Conservation (phyloP, 2,113 vertebrate genomes). For the Xiphophorus hellerii region DNA sequence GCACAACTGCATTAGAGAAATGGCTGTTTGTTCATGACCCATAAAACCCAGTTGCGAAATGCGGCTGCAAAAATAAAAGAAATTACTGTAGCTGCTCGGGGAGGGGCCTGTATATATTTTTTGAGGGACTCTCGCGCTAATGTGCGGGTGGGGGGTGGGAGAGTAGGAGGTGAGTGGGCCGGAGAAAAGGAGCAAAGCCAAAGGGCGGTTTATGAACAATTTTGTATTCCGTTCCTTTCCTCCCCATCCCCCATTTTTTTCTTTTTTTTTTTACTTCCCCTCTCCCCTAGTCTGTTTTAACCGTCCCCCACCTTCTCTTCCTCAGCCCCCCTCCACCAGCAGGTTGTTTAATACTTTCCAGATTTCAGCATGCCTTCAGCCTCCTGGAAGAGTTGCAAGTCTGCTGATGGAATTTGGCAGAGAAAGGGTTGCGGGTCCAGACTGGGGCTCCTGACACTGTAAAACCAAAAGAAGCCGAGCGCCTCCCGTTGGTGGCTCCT, state of each 20-base stretch:
- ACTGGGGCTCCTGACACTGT: constrained; percentile 40
- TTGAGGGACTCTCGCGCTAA: constrained; percentile 12
- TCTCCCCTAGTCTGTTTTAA: constrained; percentile 11
- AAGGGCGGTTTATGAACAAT: constrained; percentile 72
- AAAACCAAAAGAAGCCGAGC: constrained; percentile 54
- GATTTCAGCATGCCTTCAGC: constrained; percentile 76
- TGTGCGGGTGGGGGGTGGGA: neutral
- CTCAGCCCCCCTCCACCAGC: constrained; percentile 62
- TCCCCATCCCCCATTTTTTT: constrained; percentile 40
- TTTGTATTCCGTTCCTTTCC: constrained; percentile 67
- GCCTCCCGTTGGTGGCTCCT: constrained; percentile 66
- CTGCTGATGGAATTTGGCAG: constrained; percentile 79
- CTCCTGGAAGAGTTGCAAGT: constrained; percentile 73
- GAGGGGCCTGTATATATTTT: constrained; percentile 60
- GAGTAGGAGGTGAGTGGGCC: constrained; percentile 3
- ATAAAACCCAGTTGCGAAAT: constrained; percentile 47
- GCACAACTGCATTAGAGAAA: constrained; percentile 45
- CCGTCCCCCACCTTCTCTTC: constrained; percentile 28
- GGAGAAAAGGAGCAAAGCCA: constrained; percentile 46
- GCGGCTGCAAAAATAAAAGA: constrained; percentile 52
- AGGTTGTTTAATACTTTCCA: constrained; percentile 86
- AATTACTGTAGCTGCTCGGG: constrained; percentile 38
- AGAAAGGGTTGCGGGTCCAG: constrained; percentile 65
- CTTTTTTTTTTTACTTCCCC: constrained; percentile 37
- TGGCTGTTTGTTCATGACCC: constrained; percentile 61